phyloP scores from a whole-genome alignment of 2,113 vertebrate species.

The Morone chrysops region DNA sequence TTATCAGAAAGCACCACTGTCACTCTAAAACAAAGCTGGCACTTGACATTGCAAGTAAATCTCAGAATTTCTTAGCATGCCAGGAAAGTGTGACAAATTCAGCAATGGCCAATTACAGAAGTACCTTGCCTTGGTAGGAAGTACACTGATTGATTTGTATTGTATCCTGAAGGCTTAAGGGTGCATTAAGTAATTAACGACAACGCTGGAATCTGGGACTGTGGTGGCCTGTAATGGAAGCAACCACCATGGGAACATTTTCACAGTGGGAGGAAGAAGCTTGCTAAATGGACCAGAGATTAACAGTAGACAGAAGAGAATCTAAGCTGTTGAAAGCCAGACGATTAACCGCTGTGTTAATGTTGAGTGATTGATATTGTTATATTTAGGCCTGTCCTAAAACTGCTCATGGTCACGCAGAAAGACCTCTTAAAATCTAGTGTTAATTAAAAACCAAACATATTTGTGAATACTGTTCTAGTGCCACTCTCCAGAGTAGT shows the following conservation, averaged over 20 bases:
- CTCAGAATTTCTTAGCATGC: slow-evolving; percentile 13
- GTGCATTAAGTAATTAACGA: slow-evolving; percentile 79
- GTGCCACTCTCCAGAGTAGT: not conserved
- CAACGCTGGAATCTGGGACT: slow-evolving; percentile 55
- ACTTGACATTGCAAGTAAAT: slow-evolving; percentile 11
- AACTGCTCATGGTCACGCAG: slow-evolving; percentile 12
- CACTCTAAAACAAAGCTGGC: slow-evolving; percentile 3
- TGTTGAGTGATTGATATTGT: slow-evolving; percentile 59
- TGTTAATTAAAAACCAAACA: not conserved
- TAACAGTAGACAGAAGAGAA: slow-evolving; percentile 52
- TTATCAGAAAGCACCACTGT: slow-evolving; percentile 16
- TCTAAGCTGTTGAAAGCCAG: slow-evolving; percentile 68
- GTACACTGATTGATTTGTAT: slow-evolving; percentile 58
- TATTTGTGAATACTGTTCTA: not conserved
- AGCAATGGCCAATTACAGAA: slow-evolving; percentile 57
- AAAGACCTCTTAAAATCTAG: not conserved
- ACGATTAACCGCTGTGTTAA: slow-evolving; percentile 64
- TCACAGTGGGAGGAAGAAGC: slow-evolving; percentile 67
- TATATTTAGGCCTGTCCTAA: slow-evolving; percentile 39
- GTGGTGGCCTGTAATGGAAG: slow-evolving; percentile 69
- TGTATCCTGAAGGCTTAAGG: slow-evolving; percentile 65
- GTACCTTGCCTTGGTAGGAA: slow-evolving; percentile 46
- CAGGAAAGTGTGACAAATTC: slow-evolving; percentile 45
- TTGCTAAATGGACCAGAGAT: slow-evolving; percentile 71
- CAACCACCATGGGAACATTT: slow-evolving; percentile 54